Base-by-base conservation (phyloP, 1,140 invertebrate genomes). In the Pseudoatta argentina region DNA sequence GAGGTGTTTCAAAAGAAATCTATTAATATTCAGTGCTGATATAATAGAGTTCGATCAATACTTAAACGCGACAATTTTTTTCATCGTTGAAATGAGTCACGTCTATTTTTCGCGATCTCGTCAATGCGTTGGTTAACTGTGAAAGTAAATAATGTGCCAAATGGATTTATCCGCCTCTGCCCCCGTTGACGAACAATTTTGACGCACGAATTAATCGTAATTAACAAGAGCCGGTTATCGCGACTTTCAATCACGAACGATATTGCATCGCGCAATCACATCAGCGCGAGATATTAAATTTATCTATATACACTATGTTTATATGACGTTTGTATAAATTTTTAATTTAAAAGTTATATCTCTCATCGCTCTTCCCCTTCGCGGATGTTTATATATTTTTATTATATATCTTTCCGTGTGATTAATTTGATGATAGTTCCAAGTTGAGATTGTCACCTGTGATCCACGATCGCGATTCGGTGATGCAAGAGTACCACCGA, bases 131-230 rank as follows among this genome's bases (percentile, higher is more conserved):
- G 21, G 34, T 34, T 59, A 71, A 71, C 18, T 69, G 21, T 6
- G 75, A 83, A 63, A 61, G 51, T 61, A 51, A 61, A 10, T 24
- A 48, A 73, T 7, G 79, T 83, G 79, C 79, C 69, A 83, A 83
- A 83, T 63, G 24, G 51, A 24, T 39, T 69, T 39, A n/a, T 16
- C 21, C 59, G 18, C 24, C 39, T 10, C 30, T n/a, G 48, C 21
- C 34, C 64, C 8, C 14, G n/a, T 57, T 61, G 57, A 71, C 53
- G 63, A 30, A 16, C 21, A 61, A 63, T 75, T 63, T 14, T 16
- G 51, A 83, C 44, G 79, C 79, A 51, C 39, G 72, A 83, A 73
- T 75, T 51, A 63, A 73, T 21, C 24, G 18, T 53, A 79, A 79
- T 67, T 67, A 59, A 79, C 64, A 16, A 51, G 61, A 66, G 34